phyloP scores from a whole-genome alignment of 2,113 vertebrate species.

The Pseudorhombus dupliciocellatus region DNA sequence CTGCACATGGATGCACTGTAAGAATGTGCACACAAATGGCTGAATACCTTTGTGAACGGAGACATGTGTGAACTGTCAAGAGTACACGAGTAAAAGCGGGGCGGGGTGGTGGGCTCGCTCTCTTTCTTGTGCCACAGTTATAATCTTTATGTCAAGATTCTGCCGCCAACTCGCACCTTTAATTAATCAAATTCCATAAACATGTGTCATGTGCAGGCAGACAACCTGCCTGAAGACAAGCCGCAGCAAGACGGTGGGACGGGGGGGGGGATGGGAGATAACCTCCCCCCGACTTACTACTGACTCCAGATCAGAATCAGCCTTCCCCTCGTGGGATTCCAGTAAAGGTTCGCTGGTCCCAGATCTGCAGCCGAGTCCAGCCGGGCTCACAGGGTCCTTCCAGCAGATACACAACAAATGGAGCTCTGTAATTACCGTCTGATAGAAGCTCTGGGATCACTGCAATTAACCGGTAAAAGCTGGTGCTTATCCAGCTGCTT shows the following conservation, averaged over 20 bases:
- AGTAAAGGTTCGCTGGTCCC: constrained; percentile 9
- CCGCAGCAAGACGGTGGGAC: constrained; percentile 40
- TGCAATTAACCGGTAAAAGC: constrained; percentile 64
- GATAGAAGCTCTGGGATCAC: constrained; percentile 59
- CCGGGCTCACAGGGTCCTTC: not conserved
- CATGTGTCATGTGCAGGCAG: constrained; percentile 49
- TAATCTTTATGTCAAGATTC: constrained; percentile 65
- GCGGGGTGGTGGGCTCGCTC: not conserved
- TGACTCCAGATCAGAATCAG: constrained; percentile 42
- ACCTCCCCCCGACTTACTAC: not conserved
- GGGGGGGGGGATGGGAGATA: not conserved
- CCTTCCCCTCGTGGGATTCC: not conserved
- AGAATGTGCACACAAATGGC: too few relatives aligned
- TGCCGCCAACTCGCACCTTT: constrained; percentile 56
- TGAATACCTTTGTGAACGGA: constrained; percentile 14
- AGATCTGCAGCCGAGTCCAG: constrained; percentile 4
- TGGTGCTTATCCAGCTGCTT: constrained; percentile 53
- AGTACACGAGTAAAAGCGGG: constrained; percentile 7
- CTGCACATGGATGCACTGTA: too few relatives aligned
- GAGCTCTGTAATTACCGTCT: constrained; percentile 54
- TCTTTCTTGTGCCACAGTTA: constrained; percentile 31
- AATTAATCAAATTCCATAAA: constrained; percentile 78
- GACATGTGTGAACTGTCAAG: constrained; percentile 37
- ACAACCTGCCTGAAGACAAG: constrained; percentile 35
- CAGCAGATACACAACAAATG: constrained; percentile 23